A percentile compares a stretch with the other conserved stretches of the same genome.
phyloP scores from a whole-genome alignment of 2,888 invertebrate genomes.

The Portevinia maculata region DNA sequence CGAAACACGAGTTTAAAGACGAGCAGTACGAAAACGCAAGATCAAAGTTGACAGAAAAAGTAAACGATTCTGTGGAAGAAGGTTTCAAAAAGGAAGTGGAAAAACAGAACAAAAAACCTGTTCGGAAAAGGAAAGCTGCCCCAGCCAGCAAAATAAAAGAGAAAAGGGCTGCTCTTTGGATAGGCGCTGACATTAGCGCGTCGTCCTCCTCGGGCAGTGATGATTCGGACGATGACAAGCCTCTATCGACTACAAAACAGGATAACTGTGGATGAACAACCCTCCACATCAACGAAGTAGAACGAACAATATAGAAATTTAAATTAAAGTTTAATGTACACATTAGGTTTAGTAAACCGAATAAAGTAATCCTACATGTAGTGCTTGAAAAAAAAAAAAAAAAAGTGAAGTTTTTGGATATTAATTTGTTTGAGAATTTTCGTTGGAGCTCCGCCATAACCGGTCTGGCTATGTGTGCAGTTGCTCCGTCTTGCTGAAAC shows the following conservation, averaged over 20 bases:
- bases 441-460: too few species aligned
- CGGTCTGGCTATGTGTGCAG: too few species aligned
- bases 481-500: too few species aligned
- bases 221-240: constrained; percentile 40
- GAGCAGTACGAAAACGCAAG: constrained; percentile 90
- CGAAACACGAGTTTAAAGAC: constrained; percentile 94
- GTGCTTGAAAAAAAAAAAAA: too few species aligned
- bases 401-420: too few species aligned
- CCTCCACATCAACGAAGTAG: constrained; percentile 2
- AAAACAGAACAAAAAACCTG: constrained; percentile 78
- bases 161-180: constrained; percentile 79
- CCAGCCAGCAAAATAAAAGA: constrained; percentile 69
- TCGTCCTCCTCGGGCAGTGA: constrained; percentile 76
- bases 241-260: not conserved
- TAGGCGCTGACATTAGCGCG: constrained; percentile 78
- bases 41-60: constrained; percentile 89
- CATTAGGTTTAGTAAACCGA: constrained; percentile 9
- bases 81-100: constrained; percentile 87
- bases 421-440: too few species aligned
- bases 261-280: not conserved
- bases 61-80: constrained; percentile 92
- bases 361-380: constrained; percentile 10
- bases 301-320: not conserved
- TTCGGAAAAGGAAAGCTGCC: constrained; percentile 82
- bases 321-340: constrained; percentile 33